phyloP scores from a whole-genome alignment of 1,140 invertebrate genomes.

The Atopsyche davidsoni region DNA sequence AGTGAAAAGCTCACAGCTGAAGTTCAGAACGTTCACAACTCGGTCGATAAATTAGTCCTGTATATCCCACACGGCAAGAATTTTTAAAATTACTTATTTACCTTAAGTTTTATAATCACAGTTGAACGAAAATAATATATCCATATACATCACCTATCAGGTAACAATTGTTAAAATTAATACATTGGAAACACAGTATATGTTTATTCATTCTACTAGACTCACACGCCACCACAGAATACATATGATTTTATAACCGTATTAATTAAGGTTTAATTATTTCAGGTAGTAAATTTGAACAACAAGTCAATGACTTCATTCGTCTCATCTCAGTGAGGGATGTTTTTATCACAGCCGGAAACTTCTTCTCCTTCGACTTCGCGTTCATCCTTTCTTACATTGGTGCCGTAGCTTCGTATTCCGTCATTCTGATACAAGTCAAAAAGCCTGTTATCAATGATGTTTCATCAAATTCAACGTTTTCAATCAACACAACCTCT shows the following conservation, averaged over 20 bases:
- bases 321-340: slow-evolving; percentile 2
- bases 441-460: not conserved
- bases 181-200: too few relatives aligned
- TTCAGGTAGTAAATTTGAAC: slow-evolving; percentile 5
- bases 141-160: too few relatives aligned
- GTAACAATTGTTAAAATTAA: not conserved
- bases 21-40: slow-evolving; percentile 1
- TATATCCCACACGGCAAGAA: slow-evolving; percentile 1
- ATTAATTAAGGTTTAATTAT: too few relatives aligned
- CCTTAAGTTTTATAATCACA: too few relatives aligned
- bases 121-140: too few relatives aligned
- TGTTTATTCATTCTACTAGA: too few relatives aligned
- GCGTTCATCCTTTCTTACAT: slow-evolving; percentile 6
- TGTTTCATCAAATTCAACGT: too few relatives aligned
- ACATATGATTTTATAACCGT: too few relatives aligned
- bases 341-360: slow-evolving; percentile 11
- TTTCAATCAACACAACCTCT: too few relatives aligned
- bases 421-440: slow-evolving; percentile 10
- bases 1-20: slow-evolving; percentile 3
- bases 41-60: slow-evolving; percentile 9
- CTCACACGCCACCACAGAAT: too few relatives aligned
- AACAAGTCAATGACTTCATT: slow-evolving; percentile 4
- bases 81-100: too few relatives aligned
- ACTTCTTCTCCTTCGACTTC: slow-evolving; percentile 14
- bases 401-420: slow-evolving; percentile 10